A percentile compares a stretch with the other conserved stretches of the same genome.
These are phyloP conservation scores for Poecilia latipinna DNA, from an alignment of 2,113 vertebrate species.

Conservation along the genomic window DNA sequence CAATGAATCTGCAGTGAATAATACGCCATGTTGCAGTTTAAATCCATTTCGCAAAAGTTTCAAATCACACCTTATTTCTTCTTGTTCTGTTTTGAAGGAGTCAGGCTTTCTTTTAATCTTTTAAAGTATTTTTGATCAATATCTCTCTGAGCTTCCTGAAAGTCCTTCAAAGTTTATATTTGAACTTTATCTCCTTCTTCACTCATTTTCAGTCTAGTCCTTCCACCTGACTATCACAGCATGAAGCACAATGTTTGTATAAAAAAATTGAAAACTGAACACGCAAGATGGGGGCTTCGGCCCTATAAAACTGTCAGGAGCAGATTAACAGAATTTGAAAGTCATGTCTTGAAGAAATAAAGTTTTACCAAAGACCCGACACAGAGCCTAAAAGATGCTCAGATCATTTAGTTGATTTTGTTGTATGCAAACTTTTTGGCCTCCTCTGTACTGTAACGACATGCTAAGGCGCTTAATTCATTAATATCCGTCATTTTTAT, in stretches of 20 bases:
- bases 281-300: background rate
- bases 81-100: background rate
- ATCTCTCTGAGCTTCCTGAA: background rate
- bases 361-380: background rate
- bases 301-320: background rate
- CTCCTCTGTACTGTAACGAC: background rate
- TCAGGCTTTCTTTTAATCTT: background rate
- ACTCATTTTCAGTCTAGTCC: background rate
- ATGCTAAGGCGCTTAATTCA: background rate
- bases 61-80: background rate
- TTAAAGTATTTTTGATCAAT: background rate
- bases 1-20: background rate
- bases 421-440: background rate
- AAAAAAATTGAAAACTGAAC: background rate
- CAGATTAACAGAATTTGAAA: background rate
- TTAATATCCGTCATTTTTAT: no score
- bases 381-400: background rate
- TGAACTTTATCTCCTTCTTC: background rate
- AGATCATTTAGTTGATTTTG: background rate
- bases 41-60: background rate
- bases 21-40: background rate
- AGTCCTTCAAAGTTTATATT: background rate
- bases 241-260: background rate
- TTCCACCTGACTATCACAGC: background rate
- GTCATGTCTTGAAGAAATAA: background rate